A percentile compares a stretch with the other conserved stretches of the same genome.
Conservation (phyloP, 1,140 invertebrate species). For the Caenorhabditis inopinata region DNA sequence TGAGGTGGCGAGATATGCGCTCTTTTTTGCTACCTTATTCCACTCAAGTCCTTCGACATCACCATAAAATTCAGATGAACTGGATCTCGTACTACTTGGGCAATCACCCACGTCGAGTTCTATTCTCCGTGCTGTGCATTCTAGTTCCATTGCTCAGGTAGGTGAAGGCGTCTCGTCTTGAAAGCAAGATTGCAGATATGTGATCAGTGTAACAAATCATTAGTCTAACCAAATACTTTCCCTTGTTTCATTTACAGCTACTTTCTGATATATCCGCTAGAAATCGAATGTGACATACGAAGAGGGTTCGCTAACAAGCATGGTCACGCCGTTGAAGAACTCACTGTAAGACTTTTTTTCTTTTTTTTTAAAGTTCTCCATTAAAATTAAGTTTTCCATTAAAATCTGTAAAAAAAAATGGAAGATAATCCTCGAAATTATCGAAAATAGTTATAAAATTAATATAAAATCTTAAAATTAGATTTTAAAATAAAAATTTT, state of each 20-base stretch:
- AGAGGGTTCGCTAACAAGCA: constrained; percentile 43
- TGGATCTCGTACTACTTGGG: constrained; percentile 27
- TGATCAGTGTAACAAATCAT: not conserved
- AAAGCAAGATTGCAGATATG: not conserved
- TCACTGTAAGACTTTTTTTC: constrained; percentile 6
- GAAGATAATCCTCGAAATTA: too few species aligned
- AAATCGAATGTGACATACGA: constrained; percentile 42
- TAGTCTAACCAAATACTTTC: not conserved
- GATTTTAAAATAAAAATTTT: too few species aligned
- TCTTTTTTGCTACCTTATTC: constrained; percentile 12
- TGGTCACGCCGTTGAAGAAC: constrained; percentile 24
- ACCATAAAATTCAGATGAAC: constrained; percentile 32
- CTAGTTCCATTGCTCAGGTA: constrained; percentile 36
- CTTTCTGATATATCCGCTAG: constrained; percentile 32
- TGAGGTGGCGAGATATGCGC: not conserved
- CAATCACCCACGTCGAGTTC: constrained; percentile 32
- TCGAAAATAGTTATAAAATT: too few species aligned
- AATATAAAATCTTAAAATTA: too few species aligned
- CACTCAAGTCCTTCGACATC: not conserved
- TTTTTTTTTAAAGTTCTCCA: not conserved
- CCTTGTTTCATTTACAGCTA: constrained; percentile 32
- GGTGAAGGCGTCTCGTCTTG: not conserved
- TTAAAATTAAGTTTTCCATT: not conserved
- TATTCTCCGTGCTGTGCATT: not conserved
- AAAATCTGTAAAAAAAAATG: too few species aligned